Evolutionary conservation across 2,888 invertebrate species (phyloP), one percentile per base, ranked within the genome.

Genomic region (Acrocyrtus sp.): DNA sequence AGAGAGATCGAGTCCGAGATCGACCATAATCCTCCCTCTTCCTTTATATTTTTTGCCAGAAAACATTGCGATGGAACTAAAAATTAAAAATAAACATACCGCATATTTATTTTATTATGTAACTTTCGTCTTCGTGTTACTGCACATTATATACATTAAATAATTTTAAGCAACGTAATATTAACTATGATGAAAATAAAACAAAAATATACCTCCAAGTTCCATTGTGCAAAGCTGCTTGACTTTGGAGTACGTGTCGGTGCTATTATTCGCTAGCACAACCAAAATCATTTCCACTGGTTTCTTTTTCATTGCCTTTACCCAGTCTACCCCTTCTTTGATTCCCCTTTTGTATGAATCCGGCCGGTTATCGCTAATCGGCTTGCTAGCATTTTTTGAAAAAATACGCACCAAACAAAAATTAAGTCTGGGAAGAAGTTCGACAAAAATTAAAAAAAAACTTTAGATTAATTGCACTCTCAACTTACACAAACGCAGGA

Each of bases 1-100:
- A 95, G 95, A 0, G 65, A 68, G 21, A 76, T 63, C 3, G 63
- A n/a, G n/a, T n/a, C n/a, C n/a, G n/a, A n/a, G n/a, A n/a, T n/a
- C n/a, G n/a, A n/a, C n/a, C n/a, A n/a, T 53, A 68, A 68, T 72
- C 6, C 62, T 21, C n/a, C 58, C 67, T 21, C 53, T n/a, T 54
- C 15, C 48, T 75, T 8, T 2, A 66, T 4, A 45, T 73, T 60
- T 26, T 68, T 74, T 93, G 72, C 83, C 72, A 84, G 82, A 12
- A 85, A 80, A 78, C 85, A 82, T 83, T 88, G 84, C 82, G 86
- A 84, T 0, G 87, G 86, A 6, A 87, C 86, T 85, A 81, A n/a
- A 83, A 82, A 62, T 50, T 19, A 61, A 76, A 51, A 61, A 45
- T 53, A 21, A n/a, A n/a, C n/a, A n/a, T n/a, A n/a, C n/a, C n/a